A percentile compares a stretch with the other conserved stretches of the same genome.
These are phyloP conservation scores for Cephus spinipes DNA, from an alignment of 2,888 invertebrate genomes.

Conservation along the genomic window DNA sequence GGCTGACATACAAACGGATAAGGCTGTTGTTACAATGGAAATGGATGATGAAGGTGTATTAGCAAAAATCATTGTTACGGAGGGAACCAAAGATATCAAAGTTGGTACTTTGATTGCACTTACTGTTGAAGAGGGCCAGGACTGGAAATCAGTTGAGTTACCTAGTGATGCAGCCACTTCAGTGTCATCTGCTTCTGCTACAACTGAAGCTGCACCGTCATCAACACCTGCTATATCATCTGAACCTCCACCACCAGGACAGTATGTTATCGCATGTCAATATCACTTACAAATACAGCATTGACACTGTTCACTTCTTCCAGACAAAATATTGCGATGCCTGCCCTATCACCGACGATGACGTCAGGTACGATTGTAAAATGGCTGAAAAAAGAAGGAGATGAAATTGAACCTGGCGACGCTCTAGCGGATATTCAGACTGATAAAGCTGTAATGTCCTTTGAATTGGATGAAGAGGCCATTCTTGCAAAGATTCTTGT, in stretches of 20 bases:
- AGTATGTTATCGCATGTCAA: slow-evolving; percentile 42
- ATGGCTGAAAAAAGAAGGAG: slow-evolving; percentile 73
- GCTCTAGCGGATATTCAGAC: slow-evolving; percentile 76
- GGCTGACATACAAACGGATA: slow-evolving; percentile 77
- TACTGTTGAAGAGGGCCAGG: slow-evolving; percentile 72
- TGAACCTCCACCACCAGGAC: slow-evolving; percentile 54
- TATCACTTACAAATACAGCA: background rate
- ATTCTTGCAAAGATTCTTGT: slow-evolving; percentile 73
- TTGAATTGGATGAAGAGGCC: slow-evolving; percentile 74
- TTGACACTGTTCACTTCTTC: slow-evolving; percentile 4
- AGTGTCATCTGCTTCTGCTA: slow-evolving; percentile 21
- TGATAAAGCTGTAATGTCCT: slow-evolving; percentile 74
- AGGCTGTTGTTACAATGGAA: slow-evolving; percentile 73
- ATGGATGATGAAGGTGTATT: slow-evolving; percentile 72
- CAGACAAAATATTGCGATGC: slow-evolving; percentile 69
- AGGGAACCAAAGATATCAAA: slow-evolving; percentile 70
- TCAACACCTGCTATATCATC: slow-evolving; percentile 31
- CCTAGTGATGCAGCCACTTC: slow-evolving; percentile 39
- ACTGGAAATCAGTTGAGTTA: slow-evolving; percentile 71
- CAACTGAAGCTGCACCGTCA: slow-evolving; percentile 27
- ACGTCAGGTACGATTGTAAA: slow-evolving; percentile 71
- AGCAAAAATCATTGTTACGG: slow-evolving; percentile 73
- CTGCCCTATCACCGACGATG: slow-evolving; percentile 76
- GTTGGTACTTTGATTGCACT: slow-evolving; percentile 73
- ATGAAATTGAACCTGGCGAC: slow-evolving; percentile 71